phyloP scores from a whole-genome alignment of 2,113 vertebrate genomes.

The Cephalopholis sonnerati region DNA sequence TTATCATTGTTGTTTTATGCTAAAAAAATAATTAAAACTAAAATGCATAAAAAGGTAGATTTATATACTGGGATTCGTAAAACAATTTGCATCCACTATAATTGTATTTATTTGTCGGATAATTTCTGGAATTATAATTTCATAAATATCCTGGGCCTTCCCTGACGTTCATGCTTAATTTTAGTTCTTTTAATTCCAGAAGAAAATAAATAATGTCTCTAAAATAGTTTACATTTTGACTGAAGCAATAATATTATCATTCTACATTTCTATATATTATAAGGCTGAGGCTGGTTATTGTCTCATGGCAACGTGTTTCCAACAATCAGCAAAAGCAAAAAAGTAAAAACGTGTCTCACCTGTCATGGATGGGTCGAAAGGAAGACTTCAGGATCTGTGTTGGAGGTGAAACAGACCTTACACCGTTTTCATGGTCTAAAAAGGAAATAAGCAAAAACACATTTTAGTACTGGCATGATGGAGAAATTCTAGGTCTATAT shows the following conservation, averaged over 20 bases:
- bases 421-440: conserved; percentile 91
- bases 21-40: neutral
- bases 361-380: conserved; percentile 95
- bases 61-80: neutral
- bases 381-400: conserved; percentile 92
- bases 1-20: conserved; percentile 10
- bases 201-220: neutral
- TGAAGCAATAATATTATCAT: neutral
- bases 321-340: neutral
- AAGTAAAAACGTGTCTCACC: conserved; percentile 82
- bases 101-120: neutral
- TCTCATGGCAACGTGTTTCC: neutral
- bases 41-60: neutral
- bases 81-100: neutral
- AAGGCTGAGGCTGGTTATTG: neutral
- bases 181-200: neutral
- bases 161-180: neutral
- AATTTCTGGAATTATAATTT: neutral
- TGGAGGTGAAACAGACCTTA: conserved; percentile 90
- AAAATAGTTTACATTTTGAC: neutral
- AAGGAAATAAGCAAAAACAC: conserved; percentile 32
- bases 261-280: neutral
- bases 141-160: neutral
- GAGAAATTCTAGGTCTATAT: neutral
- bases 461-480: neutral